Evolutionary conservation across 2,888 invertebrate genomes (phyloP).

Genomic region (Apodemia zela): DNA sequence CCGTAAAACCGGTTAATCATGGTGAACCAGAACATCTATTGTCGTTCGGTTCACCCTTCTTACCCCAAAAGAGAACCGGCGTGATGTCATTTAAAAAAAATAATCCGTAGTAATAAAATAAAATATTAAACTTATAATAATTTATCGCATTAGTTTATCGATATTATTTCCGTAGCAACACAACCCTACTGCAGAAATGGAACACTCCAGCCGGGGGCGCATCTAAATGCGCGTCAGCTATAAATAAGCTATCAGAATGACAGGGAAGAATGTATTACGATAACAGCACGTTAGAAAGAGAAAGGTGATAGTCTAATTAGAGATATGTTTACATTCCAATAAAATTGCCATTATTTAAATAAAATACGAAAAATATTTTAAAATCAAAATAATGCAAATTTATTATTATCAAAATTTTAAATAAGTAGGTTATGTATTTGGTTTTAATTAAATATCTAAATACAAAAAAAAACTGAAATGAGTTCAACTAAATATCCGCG

Average conservation of each 20-base stretch:
- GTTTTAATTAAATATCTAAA: background rate
- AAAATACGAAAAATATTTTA: background rate
- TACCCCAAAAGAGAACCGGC: too few species aligned
- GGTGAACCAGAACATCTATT: too few species aligned
- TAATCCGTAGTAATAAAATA: background rate
- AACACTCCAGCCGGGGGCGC: conserved; percentile 58
- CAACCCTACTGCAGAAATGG: conserved; percentile 59
- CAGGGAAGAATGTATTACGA: conserved; percentile 41
- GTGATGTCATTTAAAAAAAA: too few species aligned
- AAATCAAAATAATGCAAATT: background rate
- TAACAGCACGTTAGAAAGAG: conserved; percentile 44
- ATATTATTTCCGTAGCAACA: conserved; percentile 32
- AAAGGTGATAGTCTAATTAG: conserved; percentile 35
- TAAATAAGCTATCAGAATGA: conserved; percentile 58
- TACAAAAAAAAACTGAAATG: conserved; percentile 19
- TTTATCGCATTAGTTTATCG: conserved; percentile 29
- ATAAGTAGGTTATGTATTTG: background rate
- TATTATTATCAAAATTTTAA: background rate
- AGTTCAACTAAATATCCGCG: conserved; percentile 28
- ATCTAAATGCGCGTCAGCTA: conserved; percentile 51
- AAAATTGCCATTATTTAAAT: background rate
- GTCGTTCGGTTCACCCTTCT: too few species aligned
- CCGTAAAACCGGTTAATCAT: too few species aligned
- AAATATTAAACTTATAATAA: background rate
- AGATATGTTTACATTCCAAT: conserved; percentile 23